Evolutionary conservation across 2,113 vertebrate species (phyloP), one percentile per base, ranked within the genome.

Genomic region (Elephas maximus): DNA sequence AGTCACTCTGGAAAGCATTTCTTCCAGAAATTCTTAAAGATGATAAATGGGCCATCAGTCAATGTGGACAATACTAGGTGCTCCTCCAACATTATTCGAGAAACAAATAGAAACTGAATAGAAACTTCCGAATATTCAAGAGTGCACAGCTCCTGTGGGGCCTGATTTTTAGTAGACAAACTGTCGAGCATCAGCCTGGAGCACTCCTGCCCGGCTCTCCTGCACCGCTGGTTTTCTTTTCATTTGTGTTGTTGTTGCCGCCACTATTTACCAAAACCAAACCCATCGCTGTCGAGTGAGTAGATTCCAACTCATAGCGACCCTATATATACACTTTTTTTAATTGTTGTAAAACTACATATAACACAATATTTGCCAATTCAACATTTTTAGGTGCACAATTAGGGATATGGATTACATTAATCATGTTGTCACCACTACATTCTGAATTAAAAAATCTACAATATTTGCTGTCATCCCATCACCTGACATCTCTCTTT

Each of bases 11-110:
- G 88, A 93, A 96, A 97, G 77, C 15, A 94, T 71, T 93, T 95
- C 92, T 97, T 95, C 78, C 95, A 95, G 86, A 86, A 94, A 95
- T 73, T 95, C 62, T 88, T 97, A 93, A 89, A 96, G 96, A 95
- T 91, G 93, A 97, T 88, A 95, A 98, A 94, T 48, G 86, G 91
- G 53, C 79, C 85, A 96, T 85, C 85, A 63, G 62, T 96, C 93
- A 97, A 41, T 51, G 90, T 94, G 95, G 92, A 86, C 74, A 88
- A 76, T 30, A 83, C 60, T 90, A 33, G 44, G 30, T 33, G 83
- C 45, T 45, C 82, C 91, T 94, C 73, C 6, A 4, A 93, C 65
- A 94, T 86, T 76, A 98, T 83, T 97, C 95, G 97, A 97, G 94
- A 37, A 90, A 78, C 90, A 82, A 74, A 94, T 2, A 69, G 95